A percentile compares a stretch with the other conserved stretches of the same genome.
phyloP scores from a whole-genome alignment of 2,888 invertebrate species.

The Drosophila conformis region DNA sequence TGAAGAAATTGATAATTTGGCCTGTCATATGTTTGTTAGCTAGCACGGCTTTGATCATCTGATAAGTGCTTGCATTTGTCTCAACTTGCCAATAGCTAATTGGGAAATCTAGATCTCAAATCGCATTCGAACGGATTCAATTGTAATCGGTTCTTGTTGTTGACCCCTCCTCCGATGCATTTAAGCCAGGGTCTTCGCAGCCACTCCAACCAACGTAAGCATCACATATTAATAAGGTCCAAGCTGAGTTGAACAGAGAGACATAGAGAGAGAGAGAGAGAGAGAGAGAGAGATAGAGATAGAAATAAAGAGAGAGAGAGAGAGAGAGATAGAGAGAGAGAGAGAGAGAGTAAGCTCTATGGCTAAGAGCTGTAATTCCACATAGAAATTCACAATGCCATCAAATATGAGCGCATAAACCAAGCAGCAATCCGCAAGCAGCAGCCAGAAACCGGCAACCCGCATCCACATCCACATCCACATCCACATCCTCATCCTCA shows the following conservation, averaged over 20 bases:
- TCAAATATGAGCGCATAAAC: constrained; percentile 58
- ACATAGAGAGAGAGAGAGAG: background rate
- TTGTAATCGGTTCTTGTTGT: constrained; percentile 30
- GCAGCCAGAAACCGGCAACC: constrained; percentile 17
- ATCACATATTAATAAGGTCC: constrained; percentile 45
- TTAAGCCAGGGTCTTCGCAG: background rate
- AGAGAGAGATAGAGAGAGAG: background rate
- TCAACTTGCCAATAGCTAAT: constrained; percentile 23
- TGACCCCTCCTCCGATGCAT: constrained; percentile 8
- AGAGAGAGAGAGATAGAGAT: background rate
- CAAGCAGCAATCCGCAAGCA: constrained; percentile 30
- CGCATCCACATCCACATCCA: constrained; percentile 12
- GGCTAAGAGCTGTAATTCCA: constrained; percentile 46
- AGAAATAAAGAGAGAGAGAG: background rate
- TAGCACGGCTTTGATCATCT: constrained; percentile 1
- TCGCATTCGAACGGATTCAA: constrained; percentile 25
- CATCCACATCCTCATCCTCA: constrained; percentile 47
- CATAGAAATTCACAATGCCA: constrained; percentile 55
- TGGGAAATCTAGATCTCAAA: constrained; percentile 17
- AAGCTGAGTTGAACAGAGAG: constrained; percentile 12
- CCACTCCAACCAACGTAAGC: constrained; percentile 3
- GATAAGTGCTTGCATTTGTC: background rate
- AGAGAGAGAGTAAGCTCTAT: background rate
- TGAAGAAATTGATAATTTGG: background rate
- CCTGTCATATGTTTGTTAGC: background rate